These are phyloP conservation scores for Montipora cactus DNA, from an alignment of 64 coral and sea anemone genomes.

Conservation along the genomic window DNA sequence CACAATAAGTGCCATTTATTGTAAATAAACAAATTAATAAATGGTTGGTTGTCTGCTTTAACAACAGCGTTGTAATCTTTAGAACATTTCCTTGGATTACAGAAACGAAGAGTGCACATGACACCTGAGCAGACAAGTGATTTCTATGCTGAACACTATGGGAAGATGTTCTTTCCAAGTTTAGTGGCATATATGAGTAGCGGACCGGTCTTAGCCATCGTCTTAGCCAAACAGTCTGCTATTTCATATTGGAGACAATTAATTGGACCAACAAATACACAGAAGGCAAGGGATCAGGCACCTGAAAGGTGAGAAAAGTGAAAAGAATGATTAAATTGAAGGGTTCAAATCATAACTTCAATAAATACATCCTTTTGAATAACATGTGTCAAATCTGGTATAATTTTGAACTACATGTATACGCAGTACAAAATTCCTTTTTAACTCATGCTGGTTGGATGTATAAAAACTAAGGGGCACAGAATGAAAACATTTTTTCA, in stretches of 20 bases:
- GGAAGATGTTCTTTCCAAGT: slow-evolving; percentile 99
- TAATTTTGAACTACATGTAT: too few species aligned
- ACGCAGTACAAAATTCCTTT: too few species aligned
- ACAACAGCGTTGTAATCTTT: not conserved
- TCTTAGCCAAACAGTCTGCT: slow-evolving; percentile 85
- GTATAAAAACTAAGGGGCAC: too few species aligned
- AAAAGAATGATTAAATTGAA: too few species aligned
- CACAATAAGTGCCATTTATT: too few species aligned
- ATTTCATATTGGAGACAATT: slow-evolving; percentile 96
- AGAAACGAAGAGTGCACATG: slow-evolving; percentile 97
- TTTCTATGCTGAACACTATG: slow-evolving; percentile 99
- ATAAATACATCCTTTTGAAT: too few species aligned
- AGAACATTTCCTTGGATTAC: not conserved
- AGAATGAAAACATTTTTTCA: too few species aligned
- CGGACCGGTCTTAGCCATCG: slow-evolving; percentile 87
- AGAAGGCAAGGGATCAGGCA: slow-evolving; percentile 97
- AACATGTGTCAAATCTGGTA: too few species aligned
- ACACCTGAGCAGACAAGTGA: slow-evolving; percentile 99
- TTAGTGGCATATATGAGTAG: slow-evolving; percentile 99
- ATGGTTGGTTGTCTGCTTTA: not conserved
- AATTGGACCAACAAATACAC: slow-evolving; percentile 98
- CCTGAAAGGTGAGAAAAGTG: slow-evolving; percentile 79
- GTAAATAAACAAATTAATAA: not conserved
- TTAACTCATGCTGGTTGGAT: too few species aligned
- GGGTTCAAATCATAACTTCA: too few species aligned